Evolutionary conservation across 2,797 vertebrate species (phyloP), one percentile per base, ranked within the genome.

Genomic region (Microctenopoma steveboyesi): DNA sequence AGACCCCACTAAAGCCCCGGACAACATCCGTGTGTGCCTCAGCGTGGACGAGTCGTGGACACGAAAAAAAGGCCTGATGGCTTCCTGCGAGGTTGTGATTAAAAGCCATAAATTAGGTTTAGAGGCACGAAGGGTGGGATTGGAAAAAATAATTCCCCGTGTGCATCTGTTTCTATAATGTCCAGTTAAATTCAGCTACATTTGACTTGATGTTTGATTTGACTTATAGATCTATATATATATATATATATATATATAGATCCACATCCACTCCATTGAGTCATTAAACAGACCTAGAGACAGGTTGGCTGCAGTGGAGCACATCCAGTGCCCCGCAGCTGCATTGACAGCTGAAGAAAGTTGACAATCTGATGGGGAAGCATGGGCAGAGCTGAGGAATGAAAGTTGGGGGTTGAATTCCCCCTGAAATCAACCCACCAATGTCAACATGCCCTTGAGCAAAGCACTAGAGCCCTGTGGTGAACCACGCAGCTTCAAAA

Each of bases 1-100:
- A 18, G 47, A 68, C 2, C 22, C 63, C 1, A 33, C 30, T 43
- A 11, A 63, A 48, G 49, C 37, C 15, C 10, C 15, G 7, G 16
- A 37, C 42, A 30, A 12, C n/a, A 58, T 37, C 25, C 59, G 64
- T 67, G 69, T 15, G 64, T 16, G 54, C 55, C 18, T 55, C 57
- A 56, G 57, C 60, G 16, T 79, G 76, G 35, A 68, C 33, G 76
- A 28, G 47, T 63, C 50, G 60, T 42, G 12, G 39, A 11, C 3
- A 65, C 75, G 69, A 30, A 61, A 76, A 54, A 57, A 50, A 81
- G 90, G 86, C 87, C 89, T 79, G 74, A 14, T 82, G 51, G 76
- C 86, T 84, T 79, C 75, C 46, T 78, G 45, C 74, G 54, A 80
- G 81, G 82, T 53, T 75, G 74, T 70, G 75, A 75, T 80, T 57